A percentile compares a stretch with the other conserved stretches of the same genome.
These are phyloP conservation scores for Cladopsammia gracilis DNA, from an alignment of 64 coral and sea anemone species.

Conservation along the genomic window DNA sequence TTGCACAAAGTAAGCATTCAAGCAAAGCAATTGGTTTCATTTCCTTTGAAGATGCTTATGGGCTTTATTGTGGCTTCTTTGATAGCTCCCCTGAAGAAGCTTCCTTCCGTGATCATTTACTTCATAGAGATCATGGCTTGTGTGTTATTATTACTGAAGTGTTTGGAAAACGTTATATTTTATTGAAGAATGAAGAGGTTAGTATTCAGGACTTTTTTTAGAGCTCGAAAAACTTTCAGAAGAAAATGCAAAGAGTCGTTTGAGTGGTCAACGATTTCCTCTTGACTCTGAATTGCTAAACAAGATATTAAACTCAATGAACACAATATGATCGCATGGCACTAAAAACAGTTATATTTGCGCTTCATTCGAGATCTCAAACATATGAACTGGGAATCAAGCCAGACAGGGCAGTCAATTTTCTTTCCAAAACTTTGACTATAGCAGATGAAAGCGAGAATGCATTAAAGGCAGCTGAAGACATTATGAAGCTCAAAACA, in stretches of 20 bases:
- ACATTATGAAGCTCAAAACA: slow-evolving; percentile 68
- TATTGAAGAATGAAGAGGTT: slow-evolving; percentile 64
- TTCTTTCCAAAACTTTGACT: slow-evolving; percentile 64
- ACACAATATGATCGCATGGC: slow-evolving; percentile 43
- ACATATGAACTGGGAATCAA: slow-evolving; percentile 58
- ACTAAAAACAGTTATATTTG: slow-evolving; percentile 47
- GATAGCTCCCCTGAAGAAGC: slow-evolving; percentile 2
- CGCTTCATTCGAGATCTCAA: slow-evolving; percentile 44
- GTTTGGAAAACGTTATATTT: slow-evolving; percentile 49
- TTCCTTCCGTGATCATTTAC: slow-evolving; percentile 63
- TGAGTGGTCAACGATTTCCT: background rate
- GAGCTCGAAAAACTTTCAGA: slow-evolving; percentile 51
- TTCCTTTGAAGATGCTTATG: slow-evolving; percentile 72
- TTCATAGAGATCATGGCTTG: slow-evolving; percentile 61
- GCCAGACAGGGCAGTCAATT: slow-evolving; percentile 50
- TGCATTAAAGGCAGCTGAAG: slow-evolving; percentile 58
- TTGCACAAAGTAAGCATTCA: slow-evolving; percentile 14
- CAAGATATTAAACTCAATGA: slow-evolving; percentile 34
- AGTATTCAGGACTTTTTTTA: slow-evolving; percentile 49
- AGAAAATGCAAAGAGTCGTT: slow-evolving; percentile 26
- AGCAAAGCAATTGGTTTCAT: slow-evolving; percentile 67
- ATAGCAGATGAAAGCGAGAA: too few species aligned
- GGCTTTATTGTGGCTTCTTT: slow-evolving; percentile 69
- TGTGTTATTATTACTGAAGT: slow-evolving; percentile 65
- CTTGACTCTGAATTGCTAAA: slow-evolving; percentile 18